Percentiles rank a stretch among this genome's conserved stretches.
Conservation (phyloP, 2,113 vertebrate genomes). For the Pandion haliaetus region DNA sequence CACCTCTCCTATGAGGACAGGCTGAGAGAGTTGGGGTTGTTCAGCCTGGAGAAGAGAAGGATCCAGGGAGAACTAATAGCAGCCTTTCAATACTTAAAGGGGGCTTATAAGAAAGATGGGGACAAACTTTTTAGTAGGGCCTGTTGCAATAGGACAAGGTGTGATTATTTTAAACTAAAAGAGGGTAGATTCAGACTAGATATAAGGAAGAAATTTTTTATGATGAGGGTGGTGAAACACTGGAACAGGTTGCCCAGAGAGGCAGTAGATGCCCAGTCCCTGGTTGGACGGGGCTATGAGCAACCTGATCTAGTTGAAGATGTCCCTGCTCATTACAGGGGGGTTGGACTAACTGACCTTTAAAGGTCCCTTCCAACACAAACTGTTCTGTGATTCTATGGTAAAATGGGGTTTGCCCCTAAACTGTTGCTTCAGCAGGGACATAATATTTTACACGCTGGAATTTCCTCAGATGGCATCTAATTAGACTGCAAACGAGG, state of each 20-base stretch:
- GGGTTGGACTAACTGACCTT: neutral
- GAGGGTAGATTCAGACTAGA: neutral
- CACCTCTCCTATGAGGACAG: neutral
- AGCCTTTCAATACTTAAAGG: neutral
- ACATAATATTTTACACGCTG: neutral
- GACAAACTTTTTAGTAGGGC: neutral
- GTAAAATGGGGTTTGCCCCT: neutral
- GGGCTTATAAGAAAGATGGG: neutral
- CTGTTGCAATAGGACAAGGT: neutral
- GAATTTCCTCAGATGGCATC: neutral
- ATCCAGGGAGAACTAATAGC: fast-evolving
- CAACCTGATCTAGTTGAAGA: neutral
- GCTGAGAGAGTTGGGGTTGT: too few species aligned
- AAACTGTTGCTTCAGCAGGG: neutral
- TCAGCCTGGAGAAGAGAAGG: neutral
- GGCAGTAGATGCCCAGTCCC: too few species aligned
- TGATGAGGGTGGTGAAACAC: too few species aligned
- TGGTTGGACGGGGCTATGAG: neutral
- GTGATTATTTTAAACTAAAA: neutral
- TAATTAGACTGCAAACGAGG: neutral
- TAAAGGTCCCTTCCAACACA: neutral
- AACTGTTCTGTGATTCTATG: neutral
- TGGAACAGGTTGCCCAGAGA: neutral
- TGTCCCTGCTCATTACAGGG: neutral
- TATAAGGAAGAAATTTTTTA: neutral